Evolutionary conservation across 2,888 invertebrate genomes (phyloP), one percentile per base, ranked within the genome.

Genomic region (Lobophora halterata): DNA sequence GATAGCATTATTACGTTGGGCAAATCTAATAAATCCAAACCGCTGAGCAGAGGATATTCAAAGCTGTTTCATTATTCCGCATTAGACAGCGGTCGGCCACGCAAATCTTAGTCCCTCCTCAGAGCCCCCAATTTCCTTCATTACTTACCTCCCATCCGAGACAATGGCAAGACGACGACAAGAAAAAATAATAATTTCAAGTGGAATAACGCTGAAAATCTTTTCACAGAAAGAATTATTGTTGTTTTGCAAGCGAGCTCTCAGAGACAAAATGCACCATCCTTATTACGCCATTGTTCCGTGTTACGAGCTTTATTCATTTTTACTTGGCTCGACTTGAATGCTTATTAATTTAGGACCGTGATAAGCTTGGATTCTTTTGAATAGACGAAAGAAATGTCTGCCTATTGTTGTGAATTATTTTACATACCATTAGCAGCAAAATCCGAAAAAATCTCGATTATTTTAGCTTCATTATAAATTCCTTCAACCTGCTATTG

Each of bases 131-230:
- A 85, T 85, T 87, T 82, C 81, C 83, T 80, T 86, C 86, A 87
- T 85, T 86, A 83, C 87, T 86, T 86, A 87, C 87, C 82, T 86
- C 76, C 75, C 76, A 65, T 68, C 74, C 79, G 83, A 86, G 88
- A 88, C 88, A 88, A 88, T 88, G 71, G 86, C 74, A 86, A 83
- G 85, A 87, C 77, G 78, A 81, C 72, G 79, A 79, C 79, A 79
- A 77, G 81, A 83, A 85, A 83, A 79, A 83, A 85, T 82, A 85
- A 86, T 85, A 87, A 87, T 85, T 83, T 87, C 86, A 87, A 87
- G 87, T 87, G 86, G 87, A 86, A 83, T 83, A 86, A 82, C 80
- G 83, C 85, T 86, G 85, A 83, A 85, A 86, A 85, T 85, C 87
- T 86, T 87, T 87, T 87, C 86, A 87, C 72, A 73, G 79, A 74